These are phyloP conservation scores for Chrysogorgia sp. DNA, from an alignment of 92 coral and sea anemone species.

Conservation along the genomic window DNA sequence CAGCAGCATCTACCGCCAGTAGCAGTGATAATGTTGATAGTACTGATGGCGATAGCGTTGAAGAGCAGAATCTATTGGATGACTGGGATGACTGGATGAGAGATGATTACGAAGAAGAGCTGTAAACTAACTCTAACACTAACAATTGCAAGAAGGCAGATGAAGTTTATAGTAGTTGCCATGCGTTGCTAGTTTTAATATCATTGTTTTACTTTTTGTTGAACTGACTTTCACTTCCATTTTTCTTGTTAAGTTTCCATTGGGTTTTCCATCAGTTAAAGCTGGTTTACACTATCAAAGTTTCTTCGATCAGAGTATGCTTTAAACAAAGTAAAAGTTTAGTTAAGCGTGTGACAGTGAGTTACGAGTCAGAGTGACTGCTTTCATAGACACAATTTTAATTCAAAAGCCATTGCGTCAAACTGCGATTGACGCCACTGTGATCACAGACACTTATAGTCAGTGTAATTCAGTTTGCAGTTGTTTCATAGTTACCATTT, in stretches of 20 bases:
- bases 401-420: too few relatives aligned
- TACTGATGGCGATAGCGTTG: slow-evolving; percentile 32
- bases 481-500: slow-evolving; percentile 23
- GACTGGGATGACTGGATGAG: slow-evolving; percentile 28
- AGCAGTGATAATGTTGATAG: slow-evolving; percentile 37
- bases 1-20: slow-evolving; percentile 23
- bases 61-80: slow-evolving; percentile 18
- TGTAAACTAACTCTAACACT: slow-evolving; percentile 25
- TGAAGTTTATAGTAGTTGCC: slow-evolving; percentile 22
- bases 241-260: slow-evolving; percentile 11
- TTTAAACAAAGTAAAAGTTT: too few relatives aligned
- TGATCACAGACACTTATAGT: slow-evolving; percentile 14
- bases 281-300: slow-evolving; percentile 1
- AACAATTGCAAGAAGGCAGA: slow-evolving; percentile 27
- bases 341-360: too few relatives aligned
- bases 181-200: slow-evolving; percentile 14
- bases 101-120: slow-evolving; percentile 29
- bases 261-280: slow-evolving; percentile 28
- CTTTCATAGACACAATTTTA: too few relatives aligned
- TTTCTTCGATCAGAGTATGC: too few relatives aligned
- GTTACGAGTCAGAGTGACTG: too few relatives aligned
- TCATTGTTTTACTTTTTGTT: slow-evolving; percentile 8
- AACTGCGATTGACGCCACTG: neutral
- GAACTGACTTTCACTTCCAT: slow-evolving; percentile 32
- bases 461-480: slow-evolving; percentile 16